Percentiles rank a stretch among this genome's conserved stretches.
Conservation (phyloP, 2,113 vertebrate genomes). For the Symphodus melops region DNA sequence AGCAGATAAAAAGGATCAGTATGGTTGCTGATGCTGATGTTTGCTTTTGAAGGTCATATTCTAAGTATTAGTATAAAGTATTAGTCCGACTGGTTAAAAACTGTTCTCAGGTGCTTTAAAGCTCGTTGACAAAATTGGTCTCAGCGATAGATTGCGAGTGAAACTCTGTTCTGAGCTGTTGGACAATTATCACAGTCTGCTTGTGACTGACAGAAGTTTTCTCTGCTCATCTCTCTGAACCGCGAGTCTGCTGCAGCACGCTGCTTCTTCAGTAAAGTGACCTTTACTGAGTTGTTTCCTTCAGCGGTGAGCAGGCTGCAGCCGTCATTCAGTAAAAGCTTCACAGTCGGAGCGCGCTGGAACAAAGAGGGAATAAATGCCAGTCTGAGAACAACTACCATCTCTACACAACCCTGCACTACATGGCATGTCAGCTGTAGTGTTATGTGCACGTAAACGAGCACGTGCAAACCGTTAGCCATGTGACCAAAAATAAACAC, state of each 20-base stretch:
- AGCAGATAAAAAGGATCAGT: too few relatives aligned
- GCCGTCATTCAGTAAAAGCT: constrained; percentile 48
- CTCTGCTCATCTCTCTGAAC: constrained; percentile 11
- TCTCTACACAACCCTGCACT: constrained; percentile 34
- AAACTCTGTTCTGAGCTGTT: not conserved
- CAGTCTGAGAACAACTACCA: constrained; percentile 29
- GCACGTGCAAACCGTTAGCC: not conserved
- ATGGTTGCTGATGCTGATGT: too few relatives aligned
- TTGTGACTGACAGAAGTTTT: not conserved
- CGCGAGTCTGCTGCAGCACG: constrained; percentile 34
- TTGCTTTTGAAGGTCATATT: too few relatives aligned
- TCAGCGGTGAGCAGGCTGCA: constrained; percentile 46
- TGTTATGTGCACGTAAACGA: not conserved
- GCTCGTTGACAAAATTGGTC: not conserved
- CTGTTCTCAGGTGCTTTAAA: not conserved
- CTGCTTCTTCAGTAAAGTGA: constrained; percentile 58
- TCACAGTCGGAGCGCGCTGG: constrained; percentile 39
- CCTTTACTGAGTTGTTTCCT: constrained; percentile 59
- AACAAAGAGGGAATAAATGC: constrained; percentile 52
- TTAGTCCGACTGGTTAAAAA: too few relatives aligned
- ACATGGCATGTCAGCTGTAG: constrained; percentile 25
- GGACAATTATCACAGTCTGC: not conserved
- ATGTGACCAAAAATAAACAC: not conserved
- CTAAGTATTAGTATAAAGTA: too few relatives aligned
- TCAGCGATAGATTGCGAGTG: not conserved